These are phyloP conservation scores for Zingel zingel DNA, from an alignment of 2,113 vertebrate genomes.

Conservation along the genomic window DNA sequence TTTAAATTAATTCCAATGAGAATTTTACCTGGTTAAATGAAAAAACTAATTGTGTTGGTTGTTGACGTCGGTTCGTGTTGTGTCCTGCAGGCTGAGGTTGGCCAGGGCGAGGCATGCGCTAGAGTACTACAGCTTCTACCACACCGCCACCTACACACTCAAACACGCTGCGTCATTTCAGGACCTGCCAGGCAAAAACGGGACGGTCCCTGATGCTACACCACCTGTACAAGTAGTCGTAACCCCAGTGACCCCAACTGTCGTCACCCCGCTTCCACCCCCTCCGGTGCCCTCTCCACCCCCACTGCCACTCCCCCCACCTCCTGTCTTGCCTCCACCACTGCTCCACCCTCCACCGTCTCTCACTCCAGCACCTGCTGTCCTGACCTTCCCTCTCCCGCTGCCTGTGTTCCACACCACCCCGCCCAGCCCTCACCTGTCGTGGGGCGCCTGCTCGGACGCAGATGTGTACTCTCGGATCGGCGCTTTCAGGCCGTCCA, in stretches of 20 bases:
- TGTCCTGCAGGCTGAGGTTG: constrained; percentile 65
- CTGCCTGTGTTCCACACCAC: constrained; percentile 75
- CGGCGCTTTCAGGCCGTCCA: constrained; percentile 71
- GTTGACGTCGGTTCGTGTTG: not conserved
- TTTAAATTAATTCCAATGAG: too few relatives aligned
- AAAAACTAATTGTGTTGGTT: not conserved
- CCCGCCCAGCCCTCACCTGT: constrained; percentile 81
- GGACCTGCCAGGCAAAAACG: constrained; percentile 43
- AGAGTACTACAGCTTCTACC: constrained; percentile 82
- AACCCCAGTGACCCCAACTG: not conserved
- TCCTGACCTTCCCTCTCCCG: constrained; percentile 43
- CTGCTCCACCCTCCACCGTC: constrained; percentile 36
- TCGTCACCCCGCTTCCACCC: constrained; percentile 27
- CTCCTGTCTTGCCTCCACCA: constrained; percentile 43
- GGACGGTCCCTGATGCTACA: not conserved
- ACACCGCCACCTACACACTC: constrained; percentile 80
- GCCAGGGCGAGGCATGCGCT: constrained; percentile 70
- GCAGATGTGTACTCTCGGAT: constrained; percentile 81
- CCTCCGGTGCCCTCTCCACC: constrained; percentile 1
- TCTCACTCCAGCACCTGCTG: constrained; percentile 22
- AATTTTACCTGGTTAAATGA: too few relatives aligned
- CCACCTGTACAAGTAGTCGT: constrained; percentile 16
- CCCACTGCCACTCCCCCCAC: constrained; percentile 32
- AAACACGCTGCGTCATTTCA: constrained; percentile 47
- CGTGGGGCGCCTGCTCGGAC: constrained; percentile 77